Evolutionary conservation across 2,113 vertebrate species (phyloP).

Genomic region (Lutjanus erythropterus): DNA sequence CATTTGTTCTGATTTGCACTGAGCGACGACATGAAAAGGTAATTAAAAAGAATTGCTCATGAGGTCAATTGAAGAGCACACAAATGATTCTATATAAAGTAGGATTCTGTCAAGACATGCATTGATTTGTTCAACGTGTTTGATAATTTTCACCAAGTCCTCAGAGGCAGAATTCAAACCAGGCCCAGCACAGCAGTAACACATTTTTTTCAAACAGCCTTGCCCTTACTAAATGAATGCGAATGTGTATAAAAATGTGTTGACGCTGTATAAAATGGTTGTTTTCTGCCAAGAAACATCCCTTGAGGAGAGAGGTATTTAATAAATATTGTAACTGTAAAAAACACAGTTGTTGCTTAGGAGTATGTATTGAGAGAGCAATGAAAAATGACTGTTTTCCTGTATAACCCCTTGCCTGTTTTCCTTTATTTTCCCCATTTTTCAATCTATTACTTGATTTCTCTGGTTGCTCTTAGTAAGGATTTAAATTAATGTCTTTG

Average conservation of each 20-base stretch:
- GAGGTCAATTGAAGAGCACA: conserved; percentile 23
- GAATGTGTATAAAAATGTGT: conserved; percentile 23
- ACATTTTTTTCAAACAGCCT: conserved; percentile 20
- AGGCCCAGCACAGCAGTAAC: background rate
- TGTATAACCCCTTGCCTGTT: conserved; percentile 23
- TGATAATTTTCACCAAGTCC: conserved; percentile 1
- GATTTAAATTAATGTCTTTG: conserved; percentile 46
- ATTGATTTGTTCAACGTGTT: conserved; percentile 26
- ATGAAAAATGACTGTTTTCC: conserved; percentile 42
- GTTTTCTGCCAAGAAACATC: conserved; percentile 42
- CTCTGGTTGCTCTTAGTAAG: conserved; percentile 37
- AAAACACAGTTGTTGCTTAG: conserved; percentile 19
- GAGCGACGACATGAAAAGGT: conserved; percentile 10
- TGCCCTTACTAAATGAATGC: conserved; percentile 34
- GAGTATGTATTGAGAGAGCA: conserved; percentile 31
- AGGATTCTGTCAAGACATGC: background rate
- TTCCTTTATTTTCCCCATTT: conserved; percentile 45
- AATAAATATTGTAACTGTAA: conserved; percentile 50
- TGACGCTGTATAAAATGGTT: conserved; percentile 30
- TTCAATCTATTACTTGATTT: conserved; percentile 51
- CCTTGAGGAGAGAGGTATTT: conserved; percentile 27
- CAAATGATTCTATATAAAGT: background rate
- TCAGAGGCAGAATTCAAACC: background rate
- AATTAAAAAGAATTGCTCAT: conserved; percentile 30
- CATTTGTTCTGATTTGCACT: conserved; percentile 25